Conservation (phyloP, 1,140 invertebrate species). For the Drosophila erecta region DNA sequence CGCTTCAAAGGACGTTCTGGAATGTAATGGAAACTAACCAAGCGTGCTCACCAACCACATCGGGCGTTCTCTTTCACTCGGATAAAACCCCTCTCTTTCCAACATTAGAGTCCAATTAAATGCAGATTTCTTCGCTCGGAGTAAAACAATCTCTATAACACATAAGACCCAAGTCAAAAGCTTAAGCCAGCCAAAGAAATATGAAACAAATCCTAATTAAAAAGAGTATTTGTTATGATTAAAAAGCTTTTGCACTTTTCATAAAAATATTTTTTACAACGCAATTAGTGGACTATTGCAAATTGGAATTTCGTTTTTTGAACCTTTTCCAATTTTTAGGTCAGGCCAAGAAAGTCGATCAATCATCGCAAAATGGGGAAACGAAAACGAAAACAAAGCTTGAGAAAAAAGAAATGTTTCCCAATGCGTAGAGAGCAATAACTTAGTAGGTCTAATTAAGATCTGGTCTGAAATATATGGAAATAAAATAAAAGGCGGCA, state of each 20-base stretch:
- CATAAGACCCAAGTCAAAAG: background rate
- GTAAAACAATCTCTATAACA: constrained; percentile 10
- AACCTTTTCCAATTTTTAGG: constrained; percentile 10
- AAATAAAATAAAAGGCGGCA: constrained; percentile 7
- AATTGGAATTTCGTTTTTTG: constrained; percentile 12
- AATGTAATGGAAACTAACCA: constrained; percentile 18
- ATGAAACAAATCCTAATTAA: background rate
- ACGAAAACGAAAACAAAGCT: constrained; percentile 11
- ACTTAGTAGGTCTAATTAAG: constrained; percentile 34
- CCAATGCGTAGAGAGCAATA: constrained; percentile 15
- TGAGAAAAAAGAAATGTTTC: constrained; percentile 19
- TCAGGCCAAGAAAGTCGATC: constrained; percentile 35
- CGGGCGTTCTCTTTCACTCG: background rate
- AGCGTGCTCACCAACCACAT: constrained; percentile 8
- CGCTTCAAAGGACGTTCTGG: constrained; percentile 25
- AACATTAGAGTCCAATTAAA: constrained; percentile 7
- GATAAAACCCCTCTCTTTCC: background rate
- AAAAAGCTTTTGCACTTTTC: constrained; percentile 1
- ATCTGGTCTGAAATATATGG: constrained; percentile 24
- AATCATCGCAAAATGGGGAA: constrained; percentile 26
- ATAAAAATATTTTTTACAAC: background rate
- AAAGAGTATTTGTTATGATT: background rate
- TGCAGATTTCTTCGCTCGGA: constrained; percentile 14
- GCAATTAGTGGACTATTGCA: constrained; percentile 13
- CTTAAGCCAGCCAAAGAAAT: background rate